Evolutionary conservation across 2,888 invertebrate genomes (phyloP).

Genomic region (Rugalucina vietnamica): DNA sequence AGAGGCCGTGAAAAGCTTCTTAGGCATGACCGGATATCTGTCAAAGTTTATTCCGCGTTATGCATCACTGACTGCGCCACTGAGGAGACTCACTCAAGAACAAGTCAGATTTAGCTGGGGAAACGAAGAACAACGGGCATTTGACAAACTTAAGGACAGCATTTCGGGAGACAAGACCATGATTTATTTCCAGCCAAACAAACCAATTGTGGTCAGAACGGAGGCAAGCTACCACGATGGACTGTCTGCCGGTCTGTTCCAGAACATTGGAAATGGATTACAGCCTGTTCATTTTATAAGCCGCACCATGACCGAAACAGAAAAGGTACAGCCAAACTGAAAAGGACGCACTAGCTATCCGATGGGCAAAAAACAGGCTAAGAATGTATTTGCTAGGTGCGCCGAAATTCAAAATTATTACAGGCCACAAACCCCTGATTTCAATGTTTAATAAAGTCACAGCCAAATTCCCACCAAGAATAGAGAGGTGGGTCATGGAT

Average conservation of each 20-base stretch:
- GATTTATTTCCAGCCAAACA: conserved; percentile 23
- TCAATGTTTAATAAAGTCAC: conserved; percentile 36
- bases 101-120: conserved; percentile 24
- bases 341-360: conserved; percentile 25
- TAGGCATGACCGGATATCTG: conserved; percentile 31
- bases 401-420: conserved; percentile 44
- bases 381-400: conserved; percentile 51
- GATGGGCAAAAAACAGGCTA: conserved; percentile 35
- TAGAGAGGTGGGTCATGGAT: conserved; percentile 32
- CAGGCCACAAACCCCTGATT: conserved; percentile 30
- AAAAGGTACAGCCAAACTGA: conserved; percentile 40
- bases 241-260: conserved; percentile 15
- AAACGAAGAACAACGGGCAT: conserved; percentile 14
- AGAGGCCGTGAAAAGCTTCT: conserved; percentile 29
- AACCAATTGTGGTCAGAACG: conserved; percentile 27
- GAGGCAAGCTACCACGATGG: no score
- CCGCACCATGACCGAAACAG: conserved; percentile 38
- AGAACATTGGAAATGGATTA: conserved; percentile 31
- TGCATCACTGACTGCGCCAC: conserved; percentile 15
- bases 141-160: conserved; percentile 27
- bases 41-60: conserved; percentile 33
- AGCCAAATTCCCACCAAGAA: conserved; percentile 19
- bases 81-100: conserved; percentile 8
- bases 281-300: conserved; percentile 39
- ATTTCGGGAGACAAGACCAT: conserved; percentile 23